phyloP scores from a whole-genome alignment of 2,888 invertebrate species.

The Sphinx pinastri region DNA sequence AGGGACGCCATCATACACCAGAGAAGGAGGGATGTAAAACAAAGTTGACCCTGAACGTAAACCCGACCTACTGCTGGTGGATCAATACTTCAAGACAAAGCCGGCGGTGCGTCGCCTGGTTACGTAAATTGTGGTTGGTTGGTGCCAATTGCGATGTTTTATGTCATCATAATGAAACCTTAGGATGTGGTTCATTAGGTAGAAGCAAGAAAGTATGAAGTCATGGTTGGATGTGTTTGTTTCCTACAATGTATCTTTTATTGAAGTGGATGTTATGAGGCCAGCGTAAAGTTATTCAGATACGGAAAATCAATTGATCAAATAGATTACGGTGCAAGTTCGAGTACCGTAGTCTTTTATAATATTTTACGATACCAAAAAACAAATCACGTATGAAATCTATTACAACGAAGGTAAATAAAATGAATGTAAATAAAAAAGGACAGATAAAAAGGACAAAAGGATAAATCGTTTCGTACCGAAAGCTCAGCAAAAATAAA shows the following conservation, averaged over 20 bases:
- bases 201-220: too few species aligned
- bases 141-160: conserved; percentile 9
- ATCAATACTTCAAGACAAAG: conserved; percentile 54
- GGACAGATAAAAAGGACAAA: not conserved
- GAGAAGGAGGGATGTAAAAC: conserved; percentile 57
- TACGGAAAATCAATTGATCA: too few species aligned
- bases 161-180: not conserved
- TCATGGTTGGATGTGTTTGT: too few species aligned
- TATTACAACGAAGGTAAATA: too few species aligned
- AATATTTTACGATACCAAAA: not conserved
- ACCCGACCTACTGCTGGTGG: conserved; percentile 53
- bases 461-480: not conserved
- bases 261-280: too few species aligned
- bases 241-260: too few species aligned
- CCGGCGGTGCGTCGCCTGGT: conserved; percentile 28
- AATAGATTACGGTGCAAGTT: too few species aligned
- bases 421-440: not conserved
- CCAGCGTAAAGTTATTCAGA: too few species aligned
- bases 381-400: not conserved
- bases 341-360: too few species aligned
- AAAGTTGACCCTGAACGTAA: conserved; percentile 67
- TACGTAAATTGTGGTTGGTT: conserved; percentile 14
- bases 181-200: not conserved
- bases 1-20: conserved; percentile 41
- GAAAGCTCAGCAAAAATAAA: not conserved